These are phyloP conservation scores for Pyrocephalus nanus DNA, from an alignment of 2,797 vertebrate genomes.

Conservation along the genomic window DNA sequence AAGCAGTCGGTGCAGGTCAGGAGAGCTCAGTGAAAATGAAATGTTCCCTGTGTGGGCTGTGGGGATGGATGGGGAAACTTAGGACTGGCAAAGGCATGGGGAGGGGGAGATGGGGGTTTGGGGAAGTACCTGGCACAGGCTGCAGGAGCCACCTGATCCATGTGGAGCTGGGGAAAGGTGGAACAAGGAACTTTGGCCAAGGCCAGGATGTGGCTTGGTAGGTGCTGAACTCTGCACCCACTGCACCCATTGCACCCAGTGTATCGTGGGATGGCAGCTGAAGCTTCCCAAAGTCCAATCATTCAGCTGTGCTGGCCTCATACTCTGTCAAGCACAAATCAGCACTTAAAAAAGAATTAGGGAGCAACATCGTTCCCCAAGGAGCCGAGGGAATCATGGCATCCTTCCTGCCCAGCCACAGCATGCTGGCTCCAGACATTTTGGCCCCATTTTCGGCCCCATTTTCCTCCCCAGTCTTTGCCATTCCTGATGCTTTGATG, in stretches of 20 bases:
- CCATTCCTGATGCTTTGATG: not conserved
- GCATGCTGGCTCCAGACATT: not conserved
- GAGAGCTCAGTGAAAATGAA: not conserved
- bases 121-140: too few relatives aligned
- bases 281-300: not conserved
- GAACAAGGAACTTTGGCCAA: not conserved
- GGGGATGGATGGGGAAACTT: not conserved
- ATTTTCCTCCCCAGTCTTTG: slow-evolving; percentile 45
- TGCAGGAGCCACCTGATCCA: not conserved
- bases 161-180: fast-evolving
- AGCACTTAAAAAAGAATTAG: not conserved
- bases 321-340: not conserved
- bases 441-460: not conserved
- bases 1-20: not conserved
- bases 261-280: fast-evolving
- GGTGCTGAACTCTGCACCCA: not conserved
- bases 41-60: not conserved
- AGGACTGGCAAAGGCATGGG: fast-evolving
- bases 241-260: not conserved
- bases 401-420: fast-evolving
- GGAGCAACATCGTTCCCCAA: not conserved
- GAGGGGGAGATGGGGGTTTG: not conserved
- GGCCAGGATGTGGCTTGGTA: not conserved
- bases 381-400: fast-evolving
- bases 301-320: not conserved